These are phyloP conservation scores for Tonatia bakeri DNA, from an alignment of 2,113 vertebrate genomes.

Conservation along the genomic window DNA sequence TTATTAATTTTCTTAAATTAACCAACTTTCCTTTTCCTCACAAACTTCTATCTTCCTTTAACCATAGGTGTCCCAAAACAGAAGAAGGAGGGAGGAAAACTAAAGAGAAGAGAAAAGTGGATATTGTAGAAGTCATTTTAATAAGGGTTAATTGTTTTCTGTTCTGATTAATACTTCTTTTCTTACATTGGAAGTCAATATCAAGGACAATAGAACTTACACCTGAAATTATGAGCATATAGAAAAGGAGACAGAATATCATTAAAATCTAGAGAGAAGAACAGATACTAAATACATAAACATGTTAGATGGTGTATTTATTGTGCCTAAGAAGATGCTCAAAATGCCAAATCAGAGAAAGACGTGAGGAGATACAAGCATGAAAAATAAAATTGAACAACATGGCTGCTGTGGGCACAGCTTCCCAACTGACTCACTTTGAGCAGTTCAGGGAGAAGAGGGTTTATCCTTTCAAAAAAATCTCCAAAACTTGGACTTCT, in stretches of 20 bases:
- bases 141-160: neutral
- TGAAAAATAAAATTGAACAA: neutral
- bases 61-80: neutral
- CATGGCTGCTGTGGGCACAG: neutral
- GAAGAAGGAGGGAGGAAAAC: neutral
- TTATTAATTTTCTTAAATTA: constrained; percentile 17
- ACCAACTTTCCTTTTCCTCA: neutral
- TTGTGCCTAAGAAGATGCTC: neutral
- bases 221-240: neutral
- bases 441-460: neutral
- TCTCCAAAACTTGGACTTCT: no score
- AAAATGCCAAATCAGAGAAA: neutral
- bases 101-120: neutral
- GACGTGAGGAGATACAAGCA: neutral
- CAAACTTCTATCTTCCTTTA: neutral
- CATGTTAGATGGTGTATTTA: neutral
- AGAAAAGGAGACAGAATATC: neutral
- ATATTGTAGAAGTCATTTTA: neutral
- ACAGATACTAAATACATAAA: neutral
- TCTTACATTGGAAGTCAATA: neutral
- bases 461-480: neutral
- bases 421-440: neutral
- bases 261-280: neutral
- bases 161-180: neutral
- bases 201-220: neutral